phyloP scores from a whole-genome alignment of 2,113 vertebrate genomes.

The Cettia cetti region DNA sequence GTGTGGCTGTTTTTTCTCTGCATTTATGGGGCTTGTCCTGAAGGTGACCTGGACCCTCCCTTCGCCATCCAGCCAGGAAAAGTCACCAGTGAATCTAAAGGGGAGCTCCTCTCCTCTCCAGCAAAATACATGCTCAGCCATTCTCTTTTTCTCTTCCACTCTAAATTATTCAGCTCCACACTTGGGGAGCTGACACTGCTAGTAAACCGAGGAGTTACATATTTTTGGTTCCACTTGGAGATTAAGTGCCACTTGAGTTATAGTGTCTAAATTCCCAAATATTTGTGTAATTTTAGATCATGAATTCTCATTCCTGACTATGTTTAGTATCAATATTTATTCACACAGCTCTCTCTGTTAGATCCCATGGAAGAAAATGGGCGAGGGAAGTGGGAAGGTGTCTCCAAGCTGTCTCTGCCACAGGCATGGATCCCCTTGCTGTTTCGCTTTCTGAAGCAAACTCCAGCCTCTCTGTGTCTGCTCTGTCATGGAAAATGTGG shows the following conservation, averaged over 20 bases:
- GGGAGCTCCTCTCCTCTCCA: not conserved
- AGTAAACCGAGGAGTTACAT: not conserved
- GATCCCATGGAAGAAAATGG: not conserved
- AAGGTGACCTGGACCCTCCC: not conserved
- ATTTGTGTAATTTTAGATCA: conserved; percentile 51
- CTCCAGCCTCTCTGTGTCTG: not conserved
- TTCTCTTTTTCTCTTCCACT: not conserved
- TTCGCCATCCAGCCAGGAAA: not conserved
- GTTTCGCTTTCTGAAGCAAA: not conserved
- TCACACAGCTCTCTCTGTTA: not conserved
- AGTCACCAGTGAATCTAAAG: not conserved
- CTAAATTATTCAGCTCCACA: not conserved
- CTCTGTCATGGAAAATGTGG: not conserved
- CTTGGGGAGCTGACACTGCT: conserved; percentile 14
- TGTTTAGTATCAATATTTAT: conserved; percentile 64
- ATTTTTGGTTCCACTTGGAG: conserved; percentile 35
- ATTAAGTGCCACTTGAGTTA: conserved; percentile 57
- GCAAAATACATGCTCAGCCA: not conserved
- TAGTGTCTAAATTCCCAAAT: conserved; percentile 43
- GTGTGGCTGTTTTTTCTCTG: not conserved
- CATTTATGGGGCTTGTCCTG: not conserved
- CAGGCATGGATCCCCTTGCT: not conserved
- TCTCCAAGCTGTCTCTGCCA: not conserved
- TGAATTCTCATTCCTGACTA: conserved; percentile 45
- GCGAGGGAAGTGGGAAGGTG: not conserved